Evolutionary conservation across 2,888 invertebrate genomes (phyloP), one percentile per base, ranked within the genome.

Genomic region (Amiota communis): DNA sequence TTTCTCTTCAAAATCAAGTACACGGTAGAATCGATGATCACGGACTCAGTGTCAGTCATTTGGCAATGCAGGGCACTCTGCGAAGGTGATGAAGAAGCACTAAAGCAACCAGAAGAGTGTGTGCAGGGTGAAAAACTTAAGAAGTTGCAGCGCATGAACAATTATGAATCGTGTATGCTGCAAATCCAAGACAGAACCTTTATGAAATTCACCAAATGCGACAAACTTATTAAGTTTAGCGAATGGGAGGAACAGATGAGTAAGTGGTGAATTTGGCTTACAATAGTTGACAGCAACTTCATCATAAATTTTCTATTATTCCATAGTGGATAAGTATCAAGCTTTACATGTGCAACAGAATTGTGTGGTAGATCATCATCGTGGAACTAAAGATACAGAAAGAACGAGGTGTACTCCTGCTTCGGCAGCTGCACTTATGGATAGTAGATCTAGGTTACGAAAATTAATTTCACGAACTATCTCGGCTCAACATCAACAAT

Each of bases 181-280:
- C 97, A 98, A 91, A 94, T 98, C 63, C 96, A 96, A 72, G 97
- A 98, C 90, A 92, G 96, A 76, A 95, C 95, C 89, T 95, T 95
- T 89, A 93, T 98, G 86, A 93, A 93, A 73, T 92, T 97, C 80
- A 93, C 93, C 74, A 92, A 94, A 11, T 92, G 92, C 80, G 97
- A 98, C 91, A 91, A 92, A 51, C 92, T 96, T 75, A 88, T 95
- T 72, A 94, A 93, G 78, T 94, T 94, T 86, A 93, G 94, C 77
- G 94, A 94, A 78, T 97, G 97, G 97, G 92, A 92, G 72, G 92
- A 91, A 79, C 93, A 93, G 80, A 92, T 93, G 86, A 91, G 93
- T 92, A 81, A 82, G 89, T 87, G 36, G 0, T 36, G 17, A 10
- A 15, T 10, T 2, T n/a, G 12, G 51, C 17, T 48, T 68, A 12